phyloP scores from a whole-genome alignment of 1,140 invertebrate genomes.

The Musca vetustissima region DNA sequence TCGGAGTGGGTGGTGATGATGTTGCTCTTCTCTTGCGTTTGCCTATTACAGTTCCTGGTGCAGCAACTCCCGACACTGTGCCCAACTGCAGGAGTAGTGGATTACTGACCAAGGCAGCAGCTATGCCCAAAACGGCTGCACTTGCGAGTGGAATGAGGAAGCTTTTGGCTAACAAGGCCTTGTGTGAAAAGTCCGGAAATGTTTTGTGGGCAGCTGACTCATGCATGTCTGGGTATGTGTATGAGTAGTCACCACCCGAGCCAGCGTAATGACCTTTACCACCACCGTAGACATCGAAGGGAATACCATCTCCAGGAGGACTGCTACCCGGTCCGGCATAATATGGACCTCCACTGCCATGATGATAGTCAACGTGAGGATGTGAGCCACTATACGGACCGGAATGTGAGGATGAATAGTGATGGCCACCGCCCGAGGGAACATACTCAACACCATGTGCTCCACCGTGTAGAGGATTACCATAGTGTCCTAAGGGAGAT shows the following conservation, averaged over 20 bases:
- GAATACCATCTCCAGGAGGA: constrained; percentile 37
- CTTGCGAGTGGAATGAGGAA: constrained; percentile 74
- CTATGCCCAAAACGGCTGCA: constrained; percentile 74
- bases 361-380: not conserved
- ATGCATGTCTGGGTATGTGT: constrained; percentile 33
- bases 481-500: constrained; percentile 16
- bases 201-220: constrained; percentile 46
- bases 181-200: constrained; percentile 36
- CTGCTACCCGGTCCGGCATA: constrained; percentile 22
- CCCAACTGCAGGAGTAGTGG: constrained; percentile 75
- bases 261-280: constrained; percentile 31
- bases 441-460: constrained; percentile 9
- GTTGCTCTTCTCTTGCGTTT: constrained; percentile 48
- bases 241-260: constrained; percentile 39
- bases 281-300: constrained; percentile 44
- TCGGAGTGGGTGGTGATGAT: not conserved
- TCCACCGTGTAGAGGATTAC: constrained; percentile 36
- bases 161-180: constrained; percentile 59
- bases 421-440: not conserved
- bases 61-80: constrained; percentile 62
- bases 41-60: constrained; percentile 53
- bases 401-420: not conserved
- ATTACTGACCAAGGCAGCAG: constrained; percentile 74
- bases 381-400: not conserved
- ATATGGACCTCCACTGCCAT: not conserved